phyloP scores from a whole-genome alignment of 92 coral and sea anemone genomes.

The Porites rus region DNA sequence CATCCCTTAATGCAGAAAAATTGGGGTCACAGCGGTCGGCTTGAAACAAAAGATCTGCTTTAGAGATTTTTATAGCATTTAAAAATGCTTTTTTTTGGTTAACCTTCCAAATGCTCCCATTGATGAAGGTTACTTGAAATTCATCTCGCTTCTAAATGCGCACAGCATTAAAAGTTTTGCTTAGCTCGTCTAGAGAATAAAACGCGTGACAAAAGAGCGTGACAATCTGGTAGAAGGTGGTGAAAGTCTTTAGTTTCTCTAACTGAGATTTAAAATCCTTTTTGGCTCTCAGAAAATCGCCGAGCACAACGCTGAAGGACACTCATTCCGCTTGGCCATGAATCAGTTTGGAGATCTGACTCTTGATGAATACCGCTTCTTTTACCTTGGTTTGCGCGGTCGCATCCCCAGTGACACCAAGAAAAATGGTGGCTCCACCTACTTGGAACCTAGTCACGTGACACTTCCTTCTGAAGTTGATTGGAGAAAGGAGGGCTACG shows the following conservation, averaged over 20 bases:
- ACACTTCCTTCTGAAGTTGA: conserved; percentile 73
- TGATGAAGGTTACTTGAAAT: too few relatives aligned
- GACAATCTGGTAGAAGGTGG: too few relatives aligned
- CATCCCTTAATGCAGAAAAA: too few relatives aligned
- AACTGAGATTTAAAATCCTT: background rate
- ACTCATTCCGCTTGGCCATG: conserved; percentile 75
- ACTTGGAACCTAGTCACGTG: conserved; percentile 63
- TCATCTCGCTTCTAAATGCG: too few relatives aligned
- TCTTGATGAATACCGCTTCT: conserved; percentile 70
- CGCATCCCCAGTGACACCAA: conserved; percentile 48
- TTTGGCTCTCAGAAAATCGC: conserved; percentile 64
- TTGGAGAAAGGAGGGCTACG: conserved; percentile 94
- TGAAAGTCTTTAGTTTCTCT: background rate
- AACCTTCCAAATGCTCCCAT: too few relatives aligned
- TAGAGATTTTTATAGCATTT: too few relatives aligned
- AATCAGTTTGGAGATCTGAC: conserved; percentile 89
- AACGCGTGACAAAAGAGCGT: too few relatives aligned
- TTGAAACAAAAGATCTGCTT: too few relatives aligned
- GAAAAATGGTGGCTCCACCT: conserved; percentile 45
- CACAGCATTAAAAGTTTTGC: too few relatives aligned
- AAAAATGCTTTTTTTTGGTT: too few relatives aligned
- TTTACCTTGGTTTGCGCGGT: conserved; percentile 65
- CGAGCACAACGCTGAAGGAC: conserved; percentile 69
- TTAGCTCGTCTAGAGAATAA: too few relatives aligned
- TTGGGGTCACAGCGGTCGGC: too few relatives aligned